Conservation (phyloP, 2,113 vertebrate species). For the Dicrurus megarhynchus region DNA sequence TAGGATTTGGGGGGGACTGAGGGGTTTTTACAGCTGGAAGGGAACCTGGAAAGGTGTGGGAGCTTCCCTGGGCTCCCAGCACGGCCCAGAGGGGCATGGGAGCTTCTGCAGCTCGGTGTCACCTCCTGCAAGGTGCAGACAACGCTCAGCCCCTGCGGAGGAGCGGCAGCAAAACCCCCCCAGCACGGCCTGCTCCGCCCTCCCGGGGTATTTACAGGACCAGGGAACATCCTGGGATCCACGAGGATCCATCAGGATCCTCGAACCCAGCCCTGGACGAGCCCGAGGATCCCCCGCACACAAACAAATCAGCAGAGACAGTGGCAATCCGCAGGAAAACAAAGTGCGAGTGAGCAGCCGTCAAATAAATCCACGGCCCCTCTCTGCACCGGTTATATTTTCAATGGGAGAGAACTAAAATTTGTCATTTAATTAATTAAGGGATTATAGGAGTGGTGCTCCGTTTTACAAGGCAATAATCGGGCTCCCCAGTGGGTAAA, state of each 20-base stretch:
- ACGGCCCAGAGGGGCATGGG: neutral
- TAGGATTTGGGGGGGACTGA: neutral
- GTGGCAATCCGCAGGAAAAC: neutral
- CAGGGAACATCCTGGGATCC: neutral
- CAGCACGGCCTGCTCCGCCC: too few relatives aligned
- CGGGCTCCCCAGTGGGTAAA: slow-evolving; percentile 77
- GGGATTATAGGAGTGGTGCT: slow-evolving; percentile 80
- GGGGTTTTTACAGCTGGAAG: neutral
- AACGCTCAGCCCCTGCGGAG: accelerated
- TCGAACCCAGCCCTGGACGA: accelerated
- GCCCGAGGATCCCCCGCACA: neutral
- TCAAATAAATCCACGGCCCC: slow-evolving; percentile 66
- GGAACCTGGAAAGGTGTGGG: neutral
- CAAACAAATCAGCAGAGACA: neutral
- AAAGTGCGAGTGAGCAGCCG: neutral
- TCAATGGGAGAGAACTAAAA: slow-evolving; percentile 75
- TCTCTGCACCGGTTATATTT: slow-evolving; percentile 68
- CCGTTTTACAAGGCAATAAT: slow-evolving; percentile 81
- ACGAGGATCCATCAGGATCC: neutral
- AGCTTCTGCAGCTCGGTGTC: neutral
- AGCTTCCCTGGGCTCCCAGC: neutral
- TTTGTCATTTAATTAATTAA: slow-evolving; percentile 83
- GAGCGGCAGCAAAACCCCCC: neutral
- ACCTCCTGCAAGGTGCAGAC: neutral
- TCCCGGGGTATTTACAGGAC: accelerated